phyloP scores from a whole-genome alignment of 1,140 invertebrate species.

The Dendroctonus ponderosae region DNA sequence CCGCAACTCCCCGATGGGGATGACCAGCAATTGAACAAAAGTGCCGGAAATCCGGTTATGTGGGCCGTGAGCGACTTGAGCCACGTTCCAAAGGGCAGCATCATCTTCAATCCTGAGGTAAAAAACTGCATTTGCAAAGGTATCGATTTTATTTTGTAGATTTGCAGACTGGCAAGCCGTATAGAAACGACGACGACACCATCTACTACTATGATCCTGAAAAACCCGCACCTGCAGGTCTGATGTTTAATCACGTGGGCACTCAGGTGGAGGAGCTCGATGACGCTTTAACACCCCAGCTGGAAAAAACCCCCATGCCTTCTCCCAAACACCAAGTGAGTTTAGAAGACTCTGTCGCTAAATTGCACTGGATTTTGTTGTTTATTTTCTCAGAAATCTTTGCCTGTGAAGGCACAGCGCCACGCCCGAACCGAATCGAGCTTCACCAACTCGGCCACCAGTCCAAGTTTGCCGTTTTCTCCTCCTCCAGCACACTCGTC shows the following conservation, averaged over 20 bases:
- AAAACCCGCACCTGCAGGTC: slow-evolving; percentile 59
- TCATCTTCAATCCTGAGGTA: slow-evolving; percentile 82
- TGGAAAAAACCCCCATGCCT: slow-evolving; percentile 27
- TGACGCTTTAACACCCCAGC: slow-evolving; percentile 5
- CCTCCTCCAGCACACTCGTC: slow-evolving; percentile 27
- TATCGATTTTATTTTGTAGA: background rate
- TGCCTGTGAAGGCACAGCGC: slow-evolving; percentile 37
- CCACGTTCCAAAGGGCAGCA: slow-evolving; percentile 76
- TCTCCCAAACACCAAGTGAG: slow-evolving; percentile 32
- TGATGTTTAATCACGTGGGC: slow-evolving; percentile 34
- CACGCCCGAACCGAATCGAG: slow-evolving; percentile 18
- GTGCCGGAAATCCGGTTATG: slow-evolving; percentile 58
- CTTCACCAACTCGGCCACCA: slow-evolving; percentile 47
- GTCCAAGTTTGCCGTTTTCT: slow-evolving; percentile 47
- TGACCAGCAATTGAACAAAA: slow-evolving; percentile 34
- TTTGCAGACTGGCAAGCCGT: slow-evolving; percentile 60
- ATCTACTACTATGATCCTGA: slow-evolving; percentile 73
- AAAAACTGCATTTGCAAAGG: slow-evolving; percentile 24
- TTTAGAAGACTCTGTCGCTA: background rate
- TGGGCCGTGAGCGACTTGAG: slow-evolving; percentile 84
- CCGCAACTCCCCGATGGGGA: slow-evolving; percentile 40
- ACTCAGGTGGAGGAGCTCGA: slow-evolving; percentile 6
- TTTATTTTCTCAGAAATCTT: slow-evolving; percentile 34
- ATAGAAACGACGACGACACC: slow-evolving; percentile 66
- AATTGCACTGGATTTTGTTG: too few relatives aligned